Evolutionary conservation across 2,113 vertebrate species (phyloP).

Genomic region (Edolisoma coerulescens): DNA sequence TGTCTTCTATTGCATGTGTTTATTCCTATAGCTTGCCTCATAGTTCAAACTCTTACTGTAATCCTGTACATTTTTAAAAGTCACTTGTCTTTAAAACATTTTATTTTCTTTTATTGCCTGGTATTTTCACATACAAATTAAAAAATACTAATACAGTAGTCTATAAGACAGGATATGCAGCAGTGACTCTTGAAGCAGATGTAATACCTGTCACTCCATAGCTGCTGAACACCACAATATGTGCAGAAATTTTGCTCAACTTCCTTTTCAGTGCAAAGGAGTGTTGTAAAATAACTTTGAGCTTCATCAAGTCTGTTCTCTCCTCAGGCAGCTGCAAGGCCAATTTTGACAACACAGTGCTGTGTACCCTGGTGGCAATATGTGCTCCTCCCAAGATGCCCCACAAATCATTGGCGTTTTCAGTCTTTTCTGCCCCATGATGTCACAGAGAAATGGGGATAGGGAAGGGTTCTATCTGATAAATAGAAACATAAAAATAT

Average conservation of each 20-base stretch:
- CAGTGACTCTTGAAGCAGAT: not conserved
- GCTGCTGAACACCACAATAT: not conserved
- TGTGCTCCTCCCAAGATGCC: not conserved
- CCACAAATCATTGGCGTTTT: not conserved
- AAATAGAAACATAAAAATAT: not conserved
- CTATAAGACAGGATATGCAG: not conserved
- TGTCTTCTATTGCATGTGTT: not conserved
- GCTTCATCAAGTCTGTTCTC: not conserved
- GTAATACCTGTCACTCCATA: not conserved
- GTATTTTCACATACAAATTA: not conserved
- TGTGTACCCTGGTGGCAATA: not conserved
- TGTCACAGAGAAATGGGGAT: not conserved
- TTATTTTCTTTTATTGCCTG: not conserved
- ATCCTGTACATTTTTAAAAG: not conserved
- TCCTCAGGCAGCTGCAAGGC: not conserved
- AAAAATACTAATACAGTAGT: not conserved
- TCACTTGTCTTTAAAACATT: not conserved
- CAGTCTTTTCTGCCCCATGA: not conserved
- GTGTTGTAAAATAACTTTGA: not conserved
- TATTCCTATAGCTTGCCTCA: not conserved
- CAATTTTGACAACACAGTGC: not conserved
- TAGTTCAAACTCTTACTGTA: not conserved
- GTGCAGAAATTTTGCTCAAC: not conserved
- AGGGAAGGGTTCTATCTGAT: not conserved
- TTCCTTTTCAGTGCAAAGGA: not conserved